These are phyloP conservation scores for Tachuris rubrigastra DNA, from an alignment of 2,113 vertebrate genomes.

Conservation along the genomic window DNA sequence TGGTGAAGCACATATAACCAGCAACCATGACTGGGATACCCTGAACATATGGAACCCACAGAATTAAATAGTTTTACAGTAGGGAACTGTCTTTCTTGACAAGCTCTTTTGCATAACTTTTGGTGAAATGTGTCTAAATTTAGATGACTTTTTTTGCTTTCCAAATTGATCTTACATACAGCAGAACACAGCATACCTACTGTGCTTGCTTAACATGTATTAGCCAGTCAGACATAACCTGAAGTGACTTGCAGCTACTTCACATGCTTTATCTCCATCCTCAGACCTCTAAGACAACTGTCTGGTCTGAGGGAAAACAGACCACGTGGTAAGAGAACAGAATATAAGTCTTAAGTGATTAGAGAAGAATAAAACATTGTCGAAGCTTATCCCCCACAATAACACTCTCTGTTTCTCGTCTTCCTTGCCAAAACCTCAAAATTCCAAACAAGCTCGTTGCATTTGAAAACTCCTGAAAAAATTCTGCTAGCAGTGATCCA, in stretches of 20 bases:
- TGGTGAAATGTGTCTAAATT: background rate
- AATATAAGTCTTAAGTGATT: background rate
- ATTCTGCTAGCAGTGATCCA: background rate
- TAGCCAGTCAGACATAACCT: background rate
- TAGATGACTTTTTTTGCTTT: background rate
- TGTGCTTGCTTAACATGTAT: accelerated
- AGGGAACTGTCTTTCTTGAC: background rate
- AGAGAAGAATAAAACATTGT: background rate
- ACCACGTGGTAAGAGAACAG: background rate
- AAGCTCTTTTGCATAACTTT: background rate
- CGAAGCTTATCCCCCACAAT: background rate
- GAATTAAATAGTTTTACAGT: background rate
- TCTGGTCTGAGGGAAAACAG: background rate
- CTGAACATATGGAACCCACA: background rate
- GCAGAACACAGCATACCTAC: background rate
- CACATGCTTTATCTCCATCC: background rate
- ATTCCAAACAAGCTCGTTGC: background rate
- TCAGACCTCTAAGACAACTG: background rate
- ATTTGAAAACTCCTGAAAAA: background rate
- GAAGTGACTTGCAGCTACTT: background rate
- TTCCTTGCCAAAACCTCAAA: background rate
- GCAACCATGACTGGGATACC: background rate
- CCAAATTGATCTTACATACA: background rate
- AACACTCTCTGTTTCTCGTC: background rate
- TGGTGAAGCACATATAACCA: background rate